Base-by-base conservation (phyloP, 2,888 invertebrate genomes). In the Syritta pipiens region DNA sequence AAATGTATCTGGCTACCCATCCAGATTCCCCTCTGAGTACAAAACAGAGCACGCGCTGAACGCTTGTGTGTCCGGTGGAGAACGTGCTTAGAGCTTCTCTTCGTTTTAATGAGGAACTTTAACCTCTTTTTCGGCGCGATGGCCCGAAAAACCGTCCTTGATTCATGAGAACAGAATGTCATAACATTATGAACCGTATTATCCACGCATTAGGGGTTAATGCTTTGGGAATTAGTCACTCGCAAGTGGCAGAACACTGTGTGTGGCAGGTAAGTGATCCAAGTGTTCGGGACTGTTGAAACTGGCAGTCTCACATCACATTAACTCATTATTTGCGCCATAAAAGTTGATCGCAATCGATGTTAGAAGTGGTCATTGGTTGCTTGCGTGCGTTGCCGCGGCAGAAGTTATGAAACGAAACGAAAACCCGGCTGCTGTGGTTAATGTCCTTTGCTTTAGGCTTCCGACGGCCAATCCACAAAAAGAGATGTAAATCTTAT, bases 221-320 rank as follows among this genome's bases (percentile, higher is more conserved):
- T 76, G 76, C 51, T 76, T 76, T 37, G 62, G 49, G 32, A 42
- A 69, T 76, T 76, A 76, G 76, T 69, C 76, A 76, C 76, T 69
- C 57, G 55, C 53, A 75, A 75, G 46, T 53, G 67, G 24, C 55
- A 28, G 65, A 44, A n/a, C 67, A 10, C 26, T 51, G 76, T 69
- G 69, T 69, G 76, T 76, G 69, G 69, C 22, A 63, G 49, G 51
- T 48, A 48, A 62, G 40, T 46, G 28, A 37, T 44, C 44, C 57
- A 63, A 37, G 48, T 63, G 57, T 57, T 51, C 19, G 62, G n/a
- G 30, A 14, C 62, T 69, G 62, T 62, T 19, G 49, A 44, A 55
- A 62, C 68, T 42, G 62, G 17, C 75, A n/a, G n/a, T n/a, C n/a
- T n/a, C n/a, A n/a, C n/a, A 46, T 63, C 42, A 17, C 63, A 63